Percentiles rank a stretch among this genome's conserved stretches.
Evolutionary conservation across 1,140 invertebrate species (phyloP).

Genomic region (Eurytemora carolleeae): DNA sequence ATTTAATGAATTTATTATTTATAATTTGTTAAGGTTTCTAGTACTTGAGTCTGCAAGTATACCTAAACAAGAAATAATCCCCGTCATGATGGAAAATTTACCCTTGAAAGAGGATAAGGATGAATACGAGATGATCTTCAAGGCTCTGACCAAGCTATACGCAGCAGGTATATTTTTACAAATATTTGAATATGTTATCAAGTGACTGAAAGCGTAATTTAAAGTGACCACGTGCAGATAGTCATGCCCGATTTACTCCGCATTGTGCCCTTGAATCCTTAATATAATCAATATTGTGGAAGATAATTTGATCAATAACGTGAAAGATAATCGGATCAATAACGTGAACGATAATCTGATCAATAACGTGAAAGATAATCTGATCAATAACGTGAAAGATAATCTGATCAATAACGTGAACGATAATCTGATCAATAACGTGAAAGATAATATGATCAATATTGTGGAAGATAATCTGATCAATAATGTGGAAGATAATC

Average conservation of each 20-base stretch:
- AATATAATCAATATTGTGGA: not conserved
- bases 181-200: not conserved
- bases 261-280: not conserved
- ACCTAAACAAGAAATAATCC: conserved; percentile 4
- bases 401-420: not conserved
- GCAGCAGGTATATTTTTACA: not conserved
- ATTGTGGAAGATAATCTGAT: not conserved
- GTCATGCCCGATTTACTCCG: not conserved
- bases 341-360: too few species aligned
- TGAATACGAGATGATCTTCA: not conserved
- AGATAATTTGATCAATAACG: not conserved
- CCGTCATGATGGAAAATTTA: conserved; percentile 4
- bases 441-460: not conserved
- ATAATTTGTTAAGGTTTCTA: not conserved
- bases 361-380: not conserved
- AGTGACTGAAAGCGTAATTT: not conserved
- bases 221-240: not conserved
- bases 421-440: not conserved
- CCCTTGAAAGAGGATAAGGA: conserved; percentile 9
- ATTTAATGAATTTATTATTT: not conserved
- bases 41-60: not conserved
- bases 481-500: too few species aligned
- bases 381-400: not conserved
- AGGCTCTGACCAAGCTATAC: not conserved
- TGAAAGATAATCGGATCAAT: not conserved